Evolutionary conservation across 2,797 vertebrate genomes (phyloP).

Genomic region (Chaetodon trifasciatus): DNA sequence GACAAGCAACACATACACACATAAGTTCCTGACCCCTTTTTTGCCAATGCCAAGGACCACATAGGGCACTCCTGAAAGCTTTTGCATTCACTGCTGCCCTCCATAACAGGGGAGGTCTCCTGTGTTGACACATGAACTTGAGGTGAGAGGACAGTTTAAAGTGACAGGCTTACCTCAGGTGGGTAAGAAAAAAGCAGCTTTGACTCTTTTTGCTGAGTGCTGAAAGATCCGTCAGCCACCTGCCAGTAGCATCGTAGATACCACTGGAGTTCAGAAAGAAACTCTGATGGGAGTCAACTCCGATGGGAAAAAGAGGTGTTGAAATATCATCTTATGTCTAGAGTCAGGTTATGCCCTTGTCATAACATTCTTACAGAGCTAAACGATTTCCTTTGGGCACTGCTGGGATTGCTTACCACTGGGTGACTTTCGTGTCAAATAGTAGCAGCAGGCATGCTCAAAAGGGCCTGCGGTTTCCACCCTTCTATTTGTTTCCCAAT

Average conservation of each 20-base stretch:
- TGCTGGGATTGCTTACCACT: constrained; percentile 43
- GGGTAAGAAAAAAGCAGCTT: constrained; percentile 27
- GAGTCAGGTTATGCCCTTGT: constrained; percentile 61
- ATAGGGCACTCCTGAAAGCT: constrained; percentile 21
- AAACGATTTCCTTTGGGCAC: constrained; percentile 64
- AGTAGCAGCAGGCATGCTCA: constrained; percentile 45
- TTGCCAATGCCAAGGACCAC: constrained; percentile 9
- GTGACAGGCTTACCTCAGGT: constrained; percentile 34
- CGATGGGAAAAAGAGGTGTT: constrained; percentile 61
- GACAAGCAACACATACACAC: constrained; percentile 18
- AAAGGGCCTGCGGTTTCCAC: constrained; percentile 53
- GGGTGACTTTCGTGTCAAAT: constrained; percentile 60
- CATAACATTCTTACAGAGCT: constrained; percentile 59
- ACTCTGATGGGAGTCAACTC: constrained; percentile 27
- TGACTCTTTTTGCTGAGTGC: constrained; percentile 47
- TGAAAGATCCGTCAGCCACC: constrained; percentile 45
- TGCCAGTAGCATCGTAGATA: constrained; percentile 9
- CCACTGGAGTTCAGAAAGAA: constrained; percentile 32
- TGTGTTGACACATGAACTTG: constrained; percentile 41
- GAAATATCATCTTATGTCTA: constrained; percentile 62
- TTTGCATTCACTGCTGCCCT: constrained; percentile 35
- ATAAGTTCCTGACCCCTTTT: constrained; percentile 24
- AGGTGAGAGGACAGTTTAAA: constrained; percentile 46
- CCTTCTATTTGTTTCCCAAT: constrained; percentile 53
- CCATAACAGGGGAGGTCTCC: constrained; percentile 32